A percentile compares a stretch with the other conserved stretches of the same genome.
phyloP scores from a whole-genome alignment of 2,888 invertebrate genomes.

The Aleiodes alternator region DNA sequence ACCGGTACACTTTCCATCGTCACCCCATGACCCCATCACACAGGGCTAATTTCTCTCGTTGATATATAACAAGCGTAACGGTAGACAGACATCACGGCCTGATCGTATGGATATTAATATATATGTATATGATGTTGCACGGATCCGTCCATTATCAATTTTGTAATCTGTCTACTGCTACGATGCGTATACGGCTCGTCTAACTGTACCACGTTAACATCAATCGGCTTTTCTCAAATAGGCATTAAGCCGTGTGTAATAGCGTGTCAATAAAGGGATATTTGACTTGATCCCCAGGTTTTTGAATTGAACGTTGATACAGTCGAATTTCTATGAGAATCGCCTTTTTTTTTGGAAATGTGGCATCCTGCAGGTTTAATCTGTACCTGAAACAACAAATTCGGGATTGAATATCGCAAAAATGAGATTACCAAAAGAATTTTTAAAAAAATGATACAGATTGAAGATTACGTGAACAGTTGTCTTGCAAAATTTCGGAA shows the following conservation, averaged over 20 bases:
- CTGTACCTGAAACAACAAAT: too few relatives aligned
- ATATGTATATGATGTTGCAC: slow-evolving; percentile 2
- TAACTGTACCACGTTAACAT: not conserved
- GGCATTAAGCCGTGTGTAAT: slow-evolving; percentile 8
- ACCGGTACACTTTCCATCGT: slow-evolving; percentile 18
- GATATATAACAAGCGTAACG: slow-evolving; percentile 21
- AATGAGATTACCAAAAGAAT: too few relatives aligned
- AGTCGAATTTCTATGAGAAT: too few relatives aligned
- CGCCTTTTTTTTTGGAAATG: too few relatives aligned
- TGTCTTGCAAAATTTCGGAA: too few relatives aligned
- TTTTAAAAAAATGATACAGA: too few relatives aligned
- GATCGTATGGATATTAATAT: slow-evolving; percentile 25
- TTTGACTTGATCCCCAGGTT: too few relatives aligned
- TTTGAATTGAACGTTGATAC: too few relatives aligned
- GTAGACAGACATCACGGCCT: slow-evolving; percentile 15
- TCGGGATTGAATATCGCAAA: too few relatives aligned
- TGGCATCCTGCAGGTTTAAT: too few relatives aligned
- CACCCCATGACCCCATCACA: not conserved
- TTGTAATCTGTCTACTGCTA: slow-evolving; percentile 38
- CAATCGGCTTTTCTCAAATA: slow-evolving; percentile 26
- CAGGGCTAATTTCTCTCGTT: slow-evolving; percentile 11
- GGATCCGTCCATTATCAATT: slow-evolving; percentile 48
- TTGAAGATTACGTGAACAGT: too few relatives aligned
- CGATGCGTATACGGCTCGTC: slow-evolving; percentile 14
- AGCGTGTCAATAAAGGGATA: too few relatives aligned